These are phyloP conservation scores for Trachelus stipa DNA, from an alignment of 2,888 invertebrate genomes.

Conservation along the genomic window DNA sequence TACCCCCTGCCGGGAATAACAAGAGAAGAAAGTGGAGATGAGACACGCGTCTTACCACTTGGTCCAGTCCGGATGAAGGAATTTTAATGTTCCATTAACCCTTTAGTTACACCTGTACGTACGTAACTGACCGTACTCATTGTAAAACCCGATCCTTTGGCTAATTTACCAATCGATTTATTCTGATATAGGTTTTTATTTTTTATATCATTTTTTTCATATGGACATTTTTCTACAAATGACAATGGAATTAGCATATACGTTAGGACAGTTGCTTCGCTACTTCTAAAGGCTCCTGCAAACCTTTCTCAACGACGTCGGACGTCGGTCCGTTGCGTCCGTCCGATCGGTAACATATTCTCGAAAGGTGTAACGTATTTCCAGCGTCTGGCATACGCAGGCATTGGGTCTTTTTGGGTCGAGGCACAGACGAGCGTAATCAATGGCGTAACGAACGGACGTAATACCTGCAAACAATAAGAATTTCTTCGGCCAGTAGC, in stretches of 20 bases:
- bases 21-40: constrained; percentile 2
- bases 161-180: background rate
- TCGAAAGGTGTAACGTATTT: constrained; percentile 38
- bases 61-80: background rate
- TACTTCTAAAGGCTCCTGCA: constrained; percentile 23
- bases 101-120: background rate
- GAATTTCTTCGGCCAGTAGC: constrained; percentile 33
- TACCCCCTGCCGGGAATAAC: constrained; percentile 31
- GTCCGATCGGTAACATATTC: constrained; percentile 55
- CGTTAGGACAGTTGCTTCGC: constrained; percentile 47
- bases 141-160: background rate
- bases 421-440: constrained; percentile 29
- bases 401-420: constrained; percentile 31
- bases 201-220: too few species aligned
- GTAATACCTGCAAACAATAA: constrained; percentile 52
- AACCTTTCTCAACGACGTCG: constrained; percentile 14
- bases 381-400: constrained; percentile 31
- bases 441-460: constrained; percentile 52
- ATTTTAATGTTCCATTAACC: background rate
- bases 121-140: background rate
- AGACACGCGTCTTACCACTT: background rate
- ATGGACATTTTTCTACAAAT: background rate
- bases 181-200: background rate
- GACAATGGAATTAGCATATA: constrained; percentile 35
- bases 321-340: constrained; percentile 41